Conservation (phyloP, 2,797 vertebrate genomes). For the Lacerta bilineata region DNA sequence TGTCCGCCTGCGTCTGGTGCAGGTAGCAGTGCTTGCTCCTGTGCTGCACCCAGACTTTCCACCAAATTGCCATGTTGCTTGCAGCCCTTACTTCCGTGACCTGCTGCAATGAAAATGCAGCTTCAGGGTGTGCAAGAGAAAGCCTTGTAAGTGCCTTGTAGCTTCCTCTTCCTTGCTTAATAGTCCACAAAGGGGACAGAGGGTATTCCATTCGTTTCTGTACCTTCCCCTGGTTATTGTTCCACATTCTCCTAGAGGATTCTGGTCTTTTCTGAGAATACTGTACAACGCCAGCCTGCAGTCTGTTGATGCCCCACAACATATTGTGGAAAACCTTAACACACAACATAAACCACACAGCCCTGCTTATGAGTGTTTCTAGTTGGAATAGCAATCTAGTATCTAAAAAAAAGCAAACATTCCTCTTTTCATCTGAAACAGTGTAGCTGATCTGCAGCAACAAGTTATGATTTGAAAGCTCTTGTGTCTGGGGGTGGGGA, state of each 20-base stretch:
- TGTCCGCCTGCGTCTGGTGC: neutral
- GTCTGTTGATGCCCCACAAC: neutral
- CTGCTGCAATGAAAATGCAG: neutral
- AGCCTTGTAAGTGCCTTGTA: neutral
- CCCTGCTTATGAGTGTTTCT: neutral
- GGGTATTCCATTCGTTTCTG: neutral
- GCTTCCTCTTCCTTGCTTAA: neutral
- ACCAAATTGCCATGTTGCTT: neutral
- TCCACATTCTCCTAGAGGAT: neutral
- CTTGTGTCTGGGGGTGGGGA: neutral
- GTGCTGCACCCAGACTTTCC: neutral
- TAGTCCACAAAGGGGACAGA: neutral
- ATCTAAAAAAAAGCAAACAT: neutral
- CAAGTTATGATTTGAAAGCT: neutral
- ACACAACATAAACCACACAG: neutral
- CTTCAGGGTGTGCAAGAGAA: neutral
- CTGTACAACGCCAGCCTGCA: neutral
- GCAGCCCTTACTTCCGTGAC: neutral
- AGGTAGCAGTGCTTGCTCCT: neutral
- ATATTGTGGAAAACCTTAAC: neutral
- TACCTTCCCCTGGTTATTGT: too few species aligned
- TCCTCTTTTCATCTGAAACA: neutral
- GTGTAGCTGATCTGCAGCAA: constrained; percentile 1
- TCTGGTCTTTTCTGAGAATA: neutral
- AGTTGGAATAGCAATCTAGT: neutral